Evolutionary conservation across 2,797 vertebrate species (phyloP), one percentile per base, ranked within the genome.

Genomic region (Ctenochaetus hawaiiensis): DNA sequence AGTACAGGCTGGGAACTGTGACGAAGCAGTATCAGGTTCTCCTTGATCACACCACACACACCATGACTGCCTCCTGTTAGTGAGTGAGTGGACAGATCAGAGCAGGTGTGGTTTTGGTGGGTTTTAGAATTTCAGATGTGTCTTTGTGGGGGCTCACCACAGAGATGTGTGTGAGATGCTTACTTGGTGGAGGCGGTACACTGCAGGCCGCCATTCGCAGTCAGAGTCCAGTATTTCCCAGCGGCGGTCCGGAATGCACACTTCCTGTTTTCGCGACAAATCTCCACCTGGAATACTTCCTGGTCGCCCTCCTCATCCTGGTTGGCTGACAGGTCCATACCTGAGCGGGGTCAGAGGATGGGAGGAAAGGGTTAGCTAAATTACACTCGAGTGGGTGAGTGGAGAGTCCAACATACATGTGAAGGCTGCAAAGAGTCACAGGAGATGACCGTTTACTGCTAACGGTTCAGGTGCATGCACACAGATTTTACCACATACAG

Each of bases 251-350:
- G 94, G 93, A 99, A 98, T 68, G 97, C 96, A 77, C 97, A 98
- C 91, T 96, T 98, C 89, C 96, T 96, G 81, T 96, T 97, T 82
- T 98, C 97, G 1, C 95, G 96, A 87, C 96, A 97, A 70, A 99
- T 97, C 94, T 99, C 98, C 93, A 99, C 82, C 88, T 99, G 98
- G 92, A 98, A 99, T 62, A 98, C 98, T 93, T 99, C 98, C 87
- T 97, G 97, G 92, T 99, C 98, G 0, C 96, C 95, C 78, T 99
- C 98, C 68, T 98, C 98, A 0, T 97, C 96, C 93, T 99, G 98
- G 93, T 99, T 99, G 87, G 98, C 98, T 0, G 98, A 99, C 67
- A 99, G 94, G 87, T 99, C 98, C 89, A 99, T 97, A 52, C 97
- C 98, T 99, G 60, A 43, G 9, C 0, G 26, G 54, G 51, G 67